Evolutionary conservation across 1,140 invertebrate genomes (phyloP).

Genomic region (Aphelenchoides besseyi): DNA sequence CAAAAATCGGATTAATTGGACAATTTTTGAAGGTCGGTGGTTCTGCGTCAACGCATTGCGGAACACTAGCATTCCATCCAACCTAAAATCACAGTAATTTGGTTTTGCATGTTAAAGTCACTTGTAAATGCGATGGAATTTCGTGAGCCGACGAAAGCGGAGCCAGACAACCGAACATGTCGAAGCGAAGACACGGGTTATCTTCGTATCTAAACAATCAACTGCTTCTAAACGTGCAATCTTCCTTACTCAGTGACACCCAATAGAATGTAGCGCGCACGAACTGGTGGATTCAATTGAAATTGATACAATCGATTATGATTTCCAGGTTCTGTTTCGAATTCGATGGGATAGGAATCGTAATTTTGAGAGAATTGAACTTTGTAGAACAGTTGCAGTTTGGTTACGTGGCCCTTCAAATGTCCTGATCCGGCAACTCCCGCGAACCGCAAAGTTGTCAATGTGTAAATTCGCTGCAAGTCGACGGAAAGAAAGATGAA

Average conservation of each 20-base stretch:
- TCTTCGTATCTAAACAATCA: too few relatives aligned
- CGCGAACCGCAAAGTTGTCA: slow-evolving; percentile 69
- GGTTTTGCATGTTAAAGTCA: slow-evolving; percentile 16
- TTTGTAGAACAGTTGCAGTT: slow-evolving; percentile 94
- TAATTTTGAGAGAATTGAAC: slow-evolving; percentile 86
- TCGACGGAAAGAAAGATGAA: slow-evolving; percentile 93
- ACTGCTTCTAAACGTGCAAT: too few relatives aligned
- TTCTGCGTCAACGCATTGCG: slow-evolving; percentile 90
- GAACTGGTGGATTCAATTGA: slow-evolving; percentile 83
- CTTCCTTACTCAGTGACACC: slow-evolving; percentile 87
- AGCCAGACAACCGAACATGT: slow-evolving; percentile 85
- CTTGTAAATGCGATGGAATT: slow-evolving; percentile 59
- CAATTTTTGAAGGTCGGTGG: slow-evolving; percentile 93
- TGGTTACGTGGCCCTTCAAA: slow-evolving; percentile 68
- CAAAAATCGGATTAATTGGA: slow-evolving; percentile 82
- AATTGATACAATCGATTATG: slow-evolving; percentile 93
- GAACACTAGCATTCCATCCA: slow-evolving; percentile 88
- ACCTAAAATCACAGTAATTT: slow-evolving; percentile 63
- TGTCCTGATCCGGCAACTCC: slow-evolving; percentile 58
- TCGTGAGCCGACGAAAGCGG: slow-evolving; percentile 57
- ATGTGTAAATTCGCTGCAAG: slow-evolving; percentile 79
- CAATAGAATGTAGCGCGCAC: slow-evolving; percentile 85
- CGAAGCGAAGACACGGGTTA: slow-evolving; percentile 91
- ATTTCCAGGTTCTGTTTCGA: slow-evolving; percentile 72
- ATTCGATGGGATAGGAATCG: slow-evolving; percentile 82